These are phyloP conservation scores for Rhyacophila brunnea DNA, from an alignment of 1,140 invertebrate species.

Conservation along the genomic window DNA sequence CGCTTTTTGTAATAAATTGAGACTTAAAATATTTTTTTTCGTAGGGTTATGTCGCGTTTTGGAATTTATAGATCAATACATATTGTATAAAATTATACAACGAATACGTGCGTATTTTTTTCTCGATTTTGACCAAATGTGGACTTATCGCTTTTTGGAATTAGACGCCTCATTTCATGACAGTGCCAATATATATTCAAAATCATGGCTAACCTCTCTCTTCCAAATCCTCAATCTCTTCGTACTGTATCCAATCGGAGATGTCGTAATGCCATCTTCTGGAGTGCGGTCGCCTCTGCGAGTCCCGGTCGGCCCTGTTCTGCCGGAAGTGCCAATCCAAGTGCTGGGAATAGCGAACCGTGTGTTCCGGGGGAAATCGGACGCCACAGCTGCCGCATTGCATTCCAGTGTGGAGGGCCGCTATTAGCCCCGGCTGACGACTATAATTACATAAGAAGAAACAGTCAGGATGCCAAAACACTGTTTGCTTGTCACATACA, in stretches of 20 bases:
- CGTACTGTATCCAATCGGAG: constrained; percentile 91
- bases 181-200: no score
- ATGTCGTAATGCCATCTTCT: constrained; percentile 88
- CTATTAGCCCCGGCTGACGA: constrained; percentile 66
- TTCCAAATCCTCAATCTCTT: constrained; percentile 90
- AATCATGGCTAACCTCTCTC: constrained; percentile 68
- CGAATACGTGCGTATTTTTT: no score
- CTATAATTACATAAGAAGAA: constrained; percentile 43
- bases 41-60: no score
- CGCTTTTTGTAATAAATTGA: no score
- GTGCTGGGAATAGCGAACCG: constrained; percentile 87
- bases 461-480: no score
- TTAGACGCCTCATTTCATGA: no score
- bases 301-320: constrained; percentile 84
- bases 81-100: no score
- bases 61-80: no score
- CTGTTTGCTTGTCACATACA: no score
- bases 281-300: constrained; percentile 76
- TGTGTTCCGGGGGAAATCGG: constrained; percentile 84
- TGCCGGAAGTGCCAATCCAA: constrained; percentile 97
- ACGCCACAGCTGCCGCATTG: constrained; percentile 94
- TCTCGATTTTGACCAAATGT: no score
- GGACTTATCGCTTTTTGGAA: no score
- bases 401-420: constrained; percentile 78
- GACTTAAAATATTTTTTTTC: no score